Evolutionary conservation across 2,113 vertebrate species (phyloP).

Genomic region (Pituophis catenifer): DNA sequence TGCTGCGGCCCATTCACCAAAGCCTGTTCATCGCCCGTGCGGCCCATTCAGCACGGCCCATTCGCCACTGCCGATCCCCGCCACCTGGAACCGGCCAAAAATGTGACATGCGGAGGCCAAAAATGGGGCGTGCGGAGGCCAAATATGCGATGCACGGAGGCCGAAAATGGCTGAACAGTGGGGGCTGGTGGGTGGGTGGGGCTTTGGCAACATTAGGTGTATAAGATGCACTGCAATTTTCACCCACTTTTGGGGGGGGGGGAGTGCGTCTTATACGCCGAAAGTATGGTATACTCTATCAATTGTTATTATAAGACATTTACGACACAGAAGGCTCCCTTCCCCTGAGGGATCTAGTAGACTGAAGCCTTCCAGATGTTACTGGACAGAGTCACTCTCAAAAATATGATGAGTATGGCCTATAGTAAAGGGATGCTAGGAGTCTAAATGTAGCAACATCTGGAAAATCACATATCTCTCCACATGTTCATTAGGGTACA

Average conservation of each 20-base stretch:
- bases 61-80: too few species aligned
- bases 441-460: neutral
- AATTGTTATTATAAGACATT: neutral
- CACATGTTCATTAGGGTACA: neutral
- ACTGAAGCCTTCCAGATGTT: neutral
- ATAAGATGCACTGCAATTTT: too few species aligned
- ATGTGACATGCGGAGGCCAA: too few species aligned
- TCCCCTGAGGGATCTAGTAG: neutral
- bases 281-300: too few species aligned
- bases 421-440: neutral
- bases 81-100: too few species aligned
- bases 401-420: neutral
- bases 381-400: neutral
- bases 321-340: neutral
- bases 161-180: fast-evolving
- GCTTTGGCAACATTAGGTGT: too few species aligned
- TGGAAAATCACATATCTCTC: neutral
- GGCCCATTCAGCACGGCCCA: too few species aligned
- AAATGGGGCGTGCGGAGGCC: fast-evolving
- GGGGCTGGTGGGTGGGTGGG: fast-evolving
- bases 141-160: too few species aligned
- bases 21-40: too few species aligned
- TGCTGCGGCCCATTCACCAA: too few species aligned
- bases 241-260: too few species aligned
- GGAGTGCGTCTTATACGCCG: too few species aligned